Evolutionary conservation across 2,888 invertebrate genomes (phyloP), one percentile per base, ranked within the genome.

Genomic region (Branchipolynoe longqiensis): DNA sequence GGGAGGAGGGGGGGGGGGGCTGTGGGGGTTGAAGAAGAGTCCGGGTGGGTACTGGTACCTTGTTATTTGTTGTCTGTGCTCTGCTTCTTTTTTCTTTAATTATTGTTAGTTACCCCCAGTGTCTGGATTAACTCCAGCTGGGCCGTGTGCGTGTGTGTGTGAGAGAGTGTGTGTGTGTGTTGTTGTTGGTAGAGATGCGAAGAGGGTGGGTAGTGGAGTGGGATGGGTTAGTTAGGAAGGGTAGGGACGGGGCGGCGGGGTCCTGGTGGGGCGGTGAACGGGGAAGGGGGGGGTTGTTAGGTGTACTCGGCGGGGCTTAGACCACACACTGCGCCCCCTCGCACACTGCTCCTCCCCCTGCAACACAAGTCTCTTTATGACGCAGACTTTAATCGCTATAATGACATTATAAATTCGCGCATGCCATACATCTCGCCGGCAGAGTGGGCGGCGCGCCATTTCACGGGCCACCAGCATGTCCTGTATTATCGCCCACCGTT

Each of bases 321-420:
- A 14, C 56, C 56, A 56, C 56, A 25, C 56, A 22, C 56, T n/a
- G n/a, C 56, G 25, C 56, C 56, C 25, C 22, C 22, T n/a, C 56
- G 28, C 36, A 0, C 41, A 22, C 14, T n/a, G 28, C 73, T n/a
- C 73, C 22, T 18, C 73, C 73, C 41, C 28, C 73, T 38, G 36
- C 38, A n/a, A 36, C 28, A 28, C 25, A 18, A 8, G 14, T 6
- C 62, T 62, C 62, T 62, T 62, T 62, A 28, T 33, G 4, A 12
- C 28, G 12, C 1, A 4, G 41, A 78, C 48, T 78, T 14, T 78
- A 78, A 78, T 78, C 48, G 54, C 54, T 48, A 22, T 78, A 78
- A 78, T 78, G 78, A 78, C 41, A 78, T 78, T 78, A 78, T 78
- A 78, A 78, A 78, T 78, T 78, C 78, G 41, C 48, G 78, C 48